These are phyloP conservation scores for Crambe crambe DNA, from an alignment of 37 sponge, comb jelly and placozoan species.

Conservation along the genomic window DNA sequence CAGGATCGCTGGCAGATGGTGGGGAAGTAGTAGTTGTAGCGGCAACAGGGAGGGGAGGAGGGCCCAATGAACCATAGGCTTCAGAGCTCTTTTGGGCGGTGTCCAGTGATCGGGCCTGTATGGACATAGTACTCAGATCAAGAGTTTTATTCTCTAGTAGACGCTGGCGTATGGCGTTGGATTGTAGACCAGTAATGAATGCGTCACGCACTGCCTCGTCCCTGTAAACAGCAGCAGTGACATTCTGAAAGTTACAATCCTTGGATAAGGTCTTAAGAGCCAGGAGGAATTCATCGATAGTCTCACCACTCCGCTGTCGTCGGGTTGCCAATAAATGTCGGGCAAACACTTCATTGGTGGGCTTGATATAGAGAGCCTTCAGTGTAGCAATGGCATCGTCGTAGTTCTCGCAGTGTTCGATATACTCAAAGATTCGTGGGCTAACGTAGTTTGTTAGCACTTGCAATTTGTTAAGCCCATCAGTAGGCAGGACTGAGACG, in stretches of 20 bases:
- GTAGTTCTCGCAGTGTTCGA: background rate
- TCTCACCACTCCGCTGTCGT: background rate
- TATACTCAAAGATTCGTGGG: background rate
- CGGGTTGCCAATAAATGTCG: conserved; percentile 7
- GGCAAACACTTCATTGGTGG: conserved; percentile 1
- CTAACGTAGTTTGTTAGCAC: background rate
- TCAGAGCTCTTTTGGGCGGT: conserved; percentile 16
- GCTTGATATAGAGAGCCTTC: background rate
- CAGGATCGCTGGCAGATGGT: background rate
- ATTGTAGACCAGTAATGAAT: conserved; percentile 4
- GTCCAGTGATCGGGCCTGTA: conserved; percentile 12
- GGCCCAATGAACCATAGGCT: background rate
- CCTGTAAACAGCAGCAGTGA: background rate
- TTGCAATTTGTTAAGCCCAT: background rate
- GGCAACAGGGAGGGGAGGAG: background rate
- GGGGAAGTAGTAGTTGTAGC: background rate
- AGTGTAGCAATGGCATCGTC: background rate
- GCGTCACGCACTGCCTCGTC: background rate
- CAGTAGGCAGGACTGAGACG: background rate
- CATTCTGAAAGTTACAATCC: conserved; percentile 2
- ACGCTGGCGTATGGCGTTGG: conserved; percentile 1
- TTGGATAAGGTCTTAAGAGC: conserved; percentile 2
- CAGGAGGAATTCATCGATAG: background rate
- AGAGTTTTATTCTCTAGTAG: conserved; percentile 14
- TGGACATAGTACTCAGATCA: conserved; percentile 9